Evolutionary conservation across 1,140 invertebrate species (phyloP), one percentile per base, ranked within the genome.

Genomic region (Zelostemma sp.): DNA sequence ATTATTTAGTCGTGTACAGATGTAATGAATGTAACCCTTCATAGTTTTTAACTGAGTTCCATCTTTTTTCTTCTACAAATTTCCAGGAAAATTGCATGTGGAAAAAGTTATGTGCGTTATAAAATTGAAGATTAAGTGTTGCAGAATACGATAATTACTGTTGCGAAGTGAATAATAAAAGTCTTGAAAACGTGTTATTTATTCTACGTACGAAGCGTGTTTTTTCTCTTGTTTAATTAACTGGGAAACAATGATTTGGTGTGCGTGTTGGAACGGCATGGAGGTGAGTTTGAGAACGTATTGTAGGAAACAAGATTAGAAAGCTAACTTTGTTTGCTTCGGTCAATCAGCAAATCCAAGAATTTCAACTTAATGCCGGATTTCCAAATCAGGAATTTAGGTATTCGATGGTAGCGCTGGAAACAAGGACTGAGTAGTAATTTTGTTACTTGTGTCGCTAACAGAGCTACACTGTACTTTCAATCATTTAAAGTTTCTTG

Each of bases 191-290:
- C n/a, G n/a, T n/a, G n/a, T n/a, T n/a, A n/a, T n/a, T n/a, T n/a
- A 81, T 78, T 80, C 76, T 28, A 51, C 16, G 75, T 77, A 70
- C n/a, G n/a, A n/a, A n/a, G n/a, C n/a, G n/a, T n/a, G n/a, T n/a
- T n/a, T n/a, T n/a, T n/a, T n/a, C n/a, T n/a, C n/a, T 81, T 79
- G 71, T 67, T 77, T 78, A 81, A 82, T 69, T 74, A 74, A 83
- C 82, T 80, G 76, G 61, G 62, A 68, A 76, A 72, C 50, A 50
- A 28, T 28, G 54, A 61, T 72, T 72, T 65, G 50, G 68, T 54
- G 50, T 72, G 58, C 58, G 53, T 57, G 48, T 70, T 46, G 28
- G 68, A 51, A 56, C 43, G 48, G 51, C 25, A 57, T 9, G 3
- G 11, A 66, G 74, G 71, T 73, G 75, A 79, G 80, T 81, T 82